Evolutionary conservation across 2,888 invertebrate genomes (phyloP).

Genomic region (Himalopsyche kuldschensis): DNA sequence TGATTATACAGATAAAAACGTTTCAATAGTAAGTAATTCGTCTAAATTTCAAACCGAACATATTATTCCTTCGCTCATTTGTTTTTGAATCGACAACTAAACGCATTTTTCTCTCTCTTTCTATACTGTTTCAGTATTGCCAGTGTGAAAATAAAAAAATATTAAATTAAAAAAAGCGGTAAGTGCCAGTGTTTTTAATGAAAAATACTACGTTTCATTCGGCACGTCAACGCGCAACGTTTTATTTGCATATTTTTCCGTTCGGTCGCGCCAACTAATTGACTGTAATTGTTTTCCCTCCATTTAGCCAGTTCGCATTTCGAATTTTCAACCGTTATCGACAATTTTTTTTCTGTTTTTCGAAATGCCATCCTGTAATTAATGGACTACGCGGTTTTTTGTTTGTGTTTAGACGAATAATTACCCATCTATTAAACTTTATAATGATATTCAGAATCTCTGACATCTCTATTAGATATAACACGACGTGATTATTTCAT

Average conservation of each 20-base stretch:
- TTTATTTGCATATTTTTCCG: slow-evolving; percentile 28
- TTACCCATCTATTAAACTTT: too few species aligned
- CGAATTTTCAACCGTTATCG: not conserved
- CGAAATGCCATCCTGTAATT: not conserved
- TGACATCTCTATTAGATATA: too few species aligned
- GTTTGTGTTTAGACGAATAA: not conserved
- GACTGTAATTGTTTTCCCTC: slow-evolving; percentile 23
- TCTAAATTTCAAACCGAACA: not conserved
- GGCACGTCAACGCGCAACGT: slow-evolving; percentile 14
- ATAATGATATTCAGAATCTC: too few species aligned
- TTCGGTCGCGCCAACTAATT: slow-evolving; percentile 26
- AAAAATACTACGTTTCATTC: slow-evolving; percentile 6
- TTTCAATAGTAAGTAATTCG: not conserved
- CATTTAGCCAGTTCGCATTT: not conserved
- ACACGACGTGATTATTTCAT: too few species aligned
- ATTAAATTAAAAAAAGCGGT: not conserved
- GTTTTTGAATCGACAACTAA: not conserved
- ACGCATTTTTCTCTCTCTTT: not conserved
- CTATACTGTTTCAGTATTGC: not conserved
- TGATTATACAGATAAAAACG: too few species aligned
- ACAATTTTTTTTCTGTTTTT: not conserved
- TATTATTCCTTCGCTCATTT: not conserved
- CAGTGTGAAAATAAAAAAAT: not conserved
- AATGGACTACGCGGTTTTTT: not conserved
- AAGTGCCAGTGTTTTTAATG: not conserved